phyloP scores from a whole-genome alignment of 2,888 invertebrate genomes.

The Hydrotaea cyrtoneurina region DNA sequence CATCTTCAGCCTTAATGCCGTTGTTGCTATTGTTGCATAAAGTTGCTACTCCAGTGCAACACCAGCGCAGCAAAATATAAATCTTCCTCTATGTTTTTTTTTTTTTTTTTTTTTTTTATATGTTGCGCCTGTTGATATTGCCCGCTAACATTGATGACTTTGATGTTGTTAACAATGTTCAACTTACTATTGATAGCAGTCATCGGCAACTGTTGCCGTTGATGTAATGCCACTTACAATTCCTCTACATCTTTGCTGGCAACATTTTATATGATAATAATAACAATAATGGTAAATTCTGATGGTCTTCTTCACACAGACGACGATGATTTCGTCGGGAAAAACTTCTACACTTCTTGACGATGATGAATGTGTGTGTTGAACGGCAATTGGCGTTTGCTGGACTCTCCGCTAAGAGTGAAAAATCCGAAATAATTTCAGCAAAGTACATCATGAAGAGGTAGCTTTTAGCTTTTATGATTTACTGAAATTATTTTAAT shows the following conservation, averaged over 20 bases:
- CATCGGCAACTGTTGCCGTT: slow-evolving; percentile 38
- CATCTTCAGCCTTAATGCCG: too few relatives aligned
- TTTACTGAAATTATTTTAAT: not conserved
- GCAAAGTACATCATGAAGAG: not conserved
- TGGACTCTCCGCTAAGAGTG: not conserved
- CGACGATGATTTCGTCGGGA: slow-evolving; percentile 1
- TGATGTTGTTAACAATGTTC: slow-evolving; percentile 64
- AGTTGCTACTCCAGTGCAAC: not conserved
- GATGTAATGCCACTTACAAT: slow-evolving; percentile 29
- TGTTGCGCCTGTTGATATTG: slow-evolving; percentile 4
- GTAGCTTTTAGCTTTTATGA: not conserved
- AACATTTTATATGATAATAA: slow-evolving; percentile 15
- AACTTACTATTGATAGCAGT: slow-evolving; percentile 55
- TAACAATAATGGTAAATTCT: slow-evolving; percentile 17
- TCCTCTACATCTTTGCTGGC: not conserved
- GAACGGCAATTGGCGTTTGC: not conserved
- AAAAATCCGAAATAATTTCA: not conserved
- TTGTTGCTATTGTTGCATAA: too few relatives aligned
- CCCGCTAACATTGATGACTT: slow-evolving; percentile 63
- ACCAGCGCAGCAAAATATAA: not conserved
- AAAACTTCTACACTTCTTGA: not conserved
- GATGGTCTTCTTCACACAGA: not conserved
- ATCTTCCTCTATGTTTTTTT: too few relatives aligned
- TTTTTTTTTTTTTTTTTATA: not conserved
- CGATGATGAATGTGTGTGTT: slow-evolving; percentile 9